Base-by-base conservation (phyloP, 2,113 vertebrate genomes). In the Eretmochelys imbricata region DNA sequence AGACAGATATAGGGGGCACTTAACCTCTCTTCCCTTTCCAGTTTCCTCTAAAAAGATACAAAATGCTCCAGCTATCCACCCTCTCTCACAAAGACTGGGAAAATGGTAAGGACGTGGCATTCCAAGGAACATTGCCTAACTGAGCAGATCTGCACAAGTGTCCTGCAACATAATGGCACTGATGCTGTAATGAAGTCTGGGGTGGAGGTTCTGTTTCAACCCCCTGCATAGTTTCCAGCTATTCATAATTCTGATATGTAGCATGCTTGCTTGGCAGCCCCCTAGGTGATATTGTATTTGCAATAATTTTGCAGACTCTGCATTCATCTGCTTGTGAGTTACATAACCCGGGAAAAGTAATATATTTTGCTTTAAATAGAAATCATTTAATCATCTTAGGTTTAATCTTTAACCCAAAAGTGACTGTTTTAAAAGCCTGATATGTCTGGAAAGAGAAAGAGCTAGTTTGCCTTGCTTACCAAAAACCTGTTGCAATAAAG, bases 331-430 rank as follows among this genome's bases (percentile, higher is more conserved):
- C 94, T 91, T 94, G 75, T 5, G 78, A 94, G 85, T 97, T 97
- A 97, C 25, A 50, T 97, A 97, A 97, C 86, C 85, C 6, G 16
- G 6, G 6, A 46, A 93, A 88, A 42, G 86, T 96, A 97, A 95
- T 0, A 92, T 94, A 79, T 89, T 82, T 94, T 29, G 88, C 85
- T 96, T 95, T 96, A 91, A 96, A 95, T 91, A 96, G 96, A 95
- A 97, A 89, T 92, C 95, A 95, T 95, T 96, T 96, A 97, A 97
- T 97, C 96, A 97, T 95, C 96, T 97, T 96, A 96, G 95, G 93
- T 96, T 97, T 97, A 97, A 97, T 95, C 96, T 95, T 91, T 95
- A 80, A 85, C 88, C 92, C 96, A 96, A 97, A 97, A 95, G 93
- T 4, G 94, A 96, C 97, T 97, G 97, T 97, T 97, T 97, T 96